Base-by-base conservation (phyloP, 2,113 vertebrate genomes). In the Coptodon bakossiorum region DNA sequence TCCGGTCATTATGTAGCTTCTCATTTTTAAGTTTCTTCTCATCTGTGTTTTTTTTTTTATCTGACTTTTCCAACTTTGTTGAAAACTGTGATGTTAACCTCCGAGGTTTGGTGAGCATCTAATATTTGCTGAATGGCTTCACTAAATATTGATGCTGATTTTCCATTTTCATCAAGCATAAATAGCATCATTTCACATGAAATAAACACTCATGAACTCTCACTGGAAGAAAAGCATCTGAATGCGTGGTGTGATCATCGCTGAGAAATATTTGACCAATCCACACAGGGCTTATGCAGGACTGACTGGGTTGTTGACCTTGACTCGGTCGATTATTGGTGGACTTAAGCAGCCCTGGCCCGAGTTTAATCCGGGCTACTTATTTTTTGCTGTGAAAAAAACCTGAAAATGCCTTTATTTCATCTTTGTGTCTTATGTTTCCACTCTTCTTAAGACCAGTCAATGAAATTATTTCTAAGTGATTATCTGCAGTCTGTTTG, bases 401-500 rank as follows among this genome's bases (percentile, higher is more conserved):
- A 43, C 1, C 3, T 29, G 4, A 40, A 78, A 43, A 43, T 31
- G 36, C 27, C 24, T 11, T 59, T n/a, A 16, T 14, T 17, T 89
- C 27, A 31, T 79, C 13, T 66, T 38, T 17, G 29, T 63, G 1
- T 34, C 40, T 14, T 85, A 22, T 61, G 16, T 63, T 29, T 85
- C 63, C 48, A 6, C 27, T 48, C 17, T 53, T 52, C 17, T 10
- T 36, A 66, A 54, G 31, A 59, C 53, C 45, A 14, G 29, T 82
- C 54, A 81, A 34, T 63, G 14, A 54, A 85, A 81, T 68, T 36
- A 84, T 27, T 52, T 82, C 19, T 78, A 52, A n/a, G 16, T 31
- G 34, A 76, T 90, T 43, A 86, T 86, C 56, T 80, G 81, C 86
- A 40, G n/a, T 52, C 40, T 93, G 86, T 93, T 93, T 93, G 89